phyloP scores from a whole-genome alignment of 2,113 vertebrate genomes.

The Sardina pilchardus region DNA sequence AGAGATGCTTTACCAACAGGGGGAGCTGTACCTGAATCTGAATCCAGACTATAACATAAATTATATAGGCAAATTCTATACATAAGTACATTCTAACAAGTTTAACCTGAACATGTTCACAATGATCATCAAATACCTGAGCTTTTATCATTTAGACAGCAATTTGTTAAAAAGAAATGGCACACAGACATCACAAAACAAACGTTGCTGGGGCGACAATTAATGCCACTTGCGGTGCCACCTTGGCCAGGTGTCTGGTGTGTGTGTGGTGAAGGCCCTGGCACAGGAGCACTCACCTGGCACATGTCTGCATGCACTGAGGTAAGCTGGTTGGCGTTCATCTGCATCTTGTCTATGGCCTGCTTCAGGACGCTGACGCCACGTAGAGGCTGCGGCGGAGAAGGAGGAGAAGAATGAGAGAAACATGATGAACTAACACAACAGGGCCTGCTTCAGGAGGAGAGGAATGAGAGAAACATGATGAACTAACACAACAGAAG shows the following conservation, averaged over 20 bases:
- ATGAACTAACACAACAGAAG: no score
- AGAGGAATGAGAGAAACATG: not conserved
- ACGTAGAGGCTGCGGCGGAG: constrained; percentile 84
- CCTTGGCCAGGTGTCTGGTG: not conserved
- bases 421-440: no score
- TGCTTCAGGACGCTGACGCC: constrained; percentile 95
- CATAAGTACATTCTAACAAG: no score
- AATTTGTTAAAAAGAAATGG: not conserved
- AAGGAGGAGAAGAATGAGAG: not conserved
- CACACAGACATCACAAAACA: not conserved
- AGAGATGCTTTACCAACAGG: not conserved
- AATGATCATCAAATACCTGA: no score
- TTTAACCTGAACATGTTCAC: no score
- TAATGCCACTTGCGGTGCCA: not conserved
- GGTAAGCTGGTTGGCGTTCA: constrained; percentile 99
- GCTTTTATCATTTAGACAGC: not conserved
- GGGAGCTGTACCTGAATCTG: not conserved
- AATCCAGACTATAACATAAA: not conserved
- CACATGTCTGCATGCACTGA: constrained; percentile 98
- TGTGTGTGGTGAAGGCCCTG: not conserved
- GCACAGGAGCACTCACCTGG: constrained; percentile 80
- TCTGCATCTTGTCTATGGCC: constrained; percentile 99
- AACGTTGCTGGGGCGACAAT: not conserved
- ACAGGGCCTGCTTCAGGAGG: no score
- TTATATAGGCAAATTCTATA: no score